Evolutionary conservation across 2,797 vertebrate genomes (phyloP).

Genomic region (Crocodylus rhombifer): DNA sequence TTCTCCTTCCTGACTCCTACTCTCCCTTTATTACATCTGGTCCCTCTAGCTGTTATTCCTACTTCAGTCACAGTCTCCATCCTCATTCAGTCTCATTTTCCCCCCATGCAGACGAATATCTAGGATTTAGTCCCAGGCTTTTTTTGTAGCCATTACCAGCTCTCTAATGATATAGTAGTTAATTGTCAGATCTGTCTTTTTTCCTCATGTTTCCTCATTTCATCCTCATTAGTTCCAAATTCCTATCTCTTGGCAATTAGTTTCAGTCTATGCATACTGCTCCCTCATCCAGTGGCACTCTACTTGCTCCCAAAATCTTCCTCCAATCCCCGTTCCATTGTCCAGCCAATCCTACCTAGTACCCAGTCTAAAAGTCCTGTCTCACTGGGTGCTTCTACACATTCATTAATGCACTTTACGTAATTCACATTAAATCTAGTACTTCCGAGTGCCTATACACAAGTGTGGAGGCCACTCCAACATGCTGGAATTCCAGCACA

Average conservation of each 20-base stretch:
- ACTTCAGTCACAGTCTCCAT: background rate
- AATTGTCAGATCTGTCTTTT: background rate
- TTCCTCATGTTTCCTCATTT: background rate
- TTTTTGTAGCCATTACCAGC: background rate
- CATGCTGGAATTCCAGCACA: no score
- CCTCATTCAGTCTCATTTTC: background rate
- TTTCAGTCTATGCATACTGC: background rate
- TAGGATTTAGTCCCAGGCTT: background rate
- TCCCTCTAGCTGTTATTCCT: background rate
- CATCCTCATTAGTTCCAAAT: background rate
- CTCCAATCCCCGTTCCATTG: background rate
- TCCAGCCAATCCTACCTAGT: no score
- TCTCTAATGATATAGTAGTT: background rate
- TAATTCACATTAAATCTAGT: no score
- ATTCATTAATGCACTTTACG: no score
- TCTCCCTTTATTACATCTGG: background rate
- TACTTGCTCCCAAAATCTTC: background rate
- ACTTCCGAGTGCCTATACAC: no score
- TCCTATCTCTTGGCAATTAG: background rate
- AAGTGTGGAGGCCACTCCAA: no score
- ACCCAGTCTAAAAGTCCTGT: no score
- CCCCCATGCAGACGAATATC: background rate
- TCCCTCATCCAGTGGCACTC: background rate
- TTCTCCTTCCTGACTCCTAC: background rate
- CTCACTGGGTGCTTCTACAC: no score